Evolutionary conservation across 2,797 vertebrate species (phyloP).

Genomic region (Sitta carolinensis): DNA sequence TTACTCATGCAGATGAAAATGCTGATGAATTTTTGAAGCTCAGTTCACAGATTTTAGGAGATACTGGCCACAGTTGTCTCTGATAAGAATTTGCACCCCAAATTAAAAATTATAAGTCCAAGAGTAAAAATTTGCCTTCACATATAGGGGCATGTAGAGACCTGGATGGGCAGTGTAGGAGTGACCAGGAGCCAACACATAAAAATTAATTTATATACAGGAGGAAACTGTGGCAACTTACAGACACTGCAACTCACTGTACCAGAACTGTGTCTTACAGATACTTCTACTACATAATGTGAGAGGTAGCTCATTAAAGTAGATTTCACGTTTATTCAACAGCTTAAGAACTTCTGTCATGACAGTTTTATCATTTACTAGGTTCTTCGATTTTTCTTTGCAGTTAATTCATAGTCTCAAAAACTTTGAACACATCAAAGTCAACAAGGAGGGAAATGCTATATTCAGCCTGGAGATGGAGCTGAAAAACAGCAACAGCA

Average conservation of each 20-base stretch:
- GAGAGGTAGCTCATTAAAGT: neutral
- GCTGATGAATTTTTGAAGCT: neutral
- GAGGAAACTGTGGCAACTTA: neutral
- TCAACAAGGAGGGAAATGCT: conserved; percentile 77
- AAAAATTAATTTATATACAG: neutral
- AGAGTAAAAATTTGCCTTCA: neutral
- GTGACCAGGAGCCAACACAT: neutral
- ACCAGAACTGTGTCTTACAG: neutral
- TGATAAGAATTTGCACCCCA: neutral
- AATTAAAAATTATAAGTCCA: neutral
- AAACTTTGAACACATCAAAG: conserved; percentile 81
- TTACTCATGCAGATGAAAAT: neutral
- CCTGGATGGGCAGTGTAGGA: neutral
- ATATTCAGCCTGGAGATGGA: conserved; percentile 87
- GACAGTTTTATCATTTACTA: neutral
- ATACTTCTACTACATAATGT: neutral
- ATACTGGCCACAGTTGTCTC: neutral
- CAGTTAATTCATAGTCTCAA: conserved; percentile 81
- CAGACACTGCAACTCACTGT: neutral
- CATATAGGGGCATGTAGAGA: neutral
- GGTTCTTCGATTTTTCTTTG: neutral
- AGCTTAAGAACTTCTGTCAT: neutral
- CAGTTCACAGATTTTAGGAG: neutral
- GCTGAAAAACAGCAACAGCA: conserved; percentile 83
- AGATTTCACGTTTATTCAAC: neutral